These are phyloP conservation scores for Polydesmus complanatus DNA, from an alignment of 2,888 invertebrate species.

Conservation along the genomic window DNA sequence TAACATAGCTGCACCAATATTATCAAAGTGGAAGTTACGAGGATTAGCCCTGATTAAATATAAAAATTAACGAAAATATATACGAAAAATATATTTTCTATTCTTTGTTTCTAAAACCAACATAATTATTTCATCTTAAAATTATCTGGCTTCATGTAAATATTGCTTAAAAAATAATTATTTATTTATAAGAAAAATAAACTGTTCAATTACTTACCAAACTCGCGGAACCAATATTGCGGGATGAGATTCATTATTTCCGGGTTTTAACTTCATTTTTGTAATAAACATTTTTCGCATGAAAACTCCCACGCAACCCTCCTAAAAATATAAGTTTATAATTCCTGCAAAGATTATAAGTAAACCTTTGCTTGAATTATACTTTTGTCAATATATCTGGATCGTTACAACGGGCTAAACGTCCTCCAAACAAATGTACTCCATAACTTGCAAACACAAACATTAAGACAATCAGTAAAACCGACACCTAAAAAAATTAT, in stretches of 20 bases:
- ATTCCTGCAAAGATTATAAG: neutral
- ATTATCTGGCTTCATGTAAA: neutral
- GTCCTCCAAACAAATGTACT: constrained; percentile 92
- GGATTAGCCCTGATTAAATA: constrained; percentile 34
- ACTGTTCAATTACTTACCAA: constrained; percentile 48
- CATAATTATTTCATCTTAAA: neutral
- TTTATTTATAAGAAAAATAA: constrained; percentile 11
- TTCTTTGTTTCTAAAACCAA: neutral
- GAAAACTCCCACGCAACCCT: constrained; percentile 88
- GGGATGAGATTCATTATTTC: constrained; percentile 73
- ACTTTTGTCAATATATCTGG: constrained; percentile 50
- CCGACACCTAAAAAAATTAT: constrained; percentile 59
- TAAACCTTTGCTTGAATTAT: neutral
- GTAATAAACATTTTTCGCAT: constrained; percentile 91
- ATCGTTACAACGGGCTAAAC: constrained; percentile 92
- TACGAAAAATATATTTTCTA: neutral
- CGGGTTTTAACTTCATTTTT: constrained; percentile 84
- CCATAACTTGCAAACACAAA: constrained; percentile 99
- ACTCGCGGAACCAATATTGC: constrained; percentile 91
- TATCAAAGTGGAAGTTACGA: constrained; percentile 38
- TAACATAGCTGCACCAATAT: constrained; percentile 35
- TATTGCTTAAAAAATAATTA: neutral
- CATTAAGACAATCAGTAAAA: constrained; percentile 88
- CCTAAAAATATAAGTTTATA: constrained; percentile 36
- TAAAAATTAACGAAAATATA: constrained; percentile 9